Evolutionary conservation across 2,113 vertebrate genomes (phyloP).

Genomic region (Barbus barbus): DNA sequence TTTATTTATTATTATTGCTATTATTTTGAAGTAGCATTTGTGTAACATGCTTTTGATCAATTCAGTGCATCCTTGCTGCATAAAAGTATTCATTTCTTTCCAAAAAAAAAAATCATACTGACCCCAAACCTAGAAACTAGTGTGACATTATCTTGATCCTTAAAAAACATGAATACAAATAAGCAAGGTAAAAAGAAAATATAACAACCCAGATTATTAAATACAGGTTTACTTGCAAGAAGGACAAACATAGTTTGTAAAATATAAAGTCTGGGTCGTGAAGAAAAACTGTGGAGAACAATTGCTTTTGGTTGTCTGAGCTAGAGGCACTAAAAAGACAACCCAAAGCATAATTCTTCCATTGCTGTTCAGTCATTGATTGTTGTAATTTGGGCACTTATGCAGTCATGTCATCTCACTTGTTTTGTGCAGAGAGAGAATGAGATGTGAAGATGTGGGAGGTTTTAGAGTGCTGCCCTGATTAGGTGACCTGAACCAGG

Average conservation of each 20-base stretch:
- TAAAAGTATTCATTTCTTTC: no score
- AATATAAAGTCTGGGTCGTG: background rate
- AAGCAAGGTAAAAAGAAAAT: background rate
- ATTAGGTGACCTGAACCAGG: slow-evolving; percentile 6
- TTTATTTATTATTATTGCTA: no score
- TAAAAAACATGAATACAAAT: background rate
- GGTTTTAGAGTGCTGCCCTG: slow-evolving; percentile 28
- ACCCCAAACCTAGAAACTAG: no score
- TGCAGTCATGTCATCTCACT: background rate
- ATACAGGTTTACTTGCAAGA: background rate
- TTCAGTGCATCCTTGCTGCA: no score
- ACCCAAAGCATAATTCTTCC: background rate
- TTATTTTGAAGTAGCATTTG: no score
- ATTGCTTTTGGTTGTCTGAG: background rate
- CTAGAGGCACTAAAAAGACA: background rate
- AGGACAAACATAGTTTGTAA: background rate
- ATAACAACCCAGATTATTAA: background rate
- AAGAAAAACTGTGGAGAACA: background rate
- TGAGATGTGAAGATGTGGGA: slow-evolving; percentile 28
- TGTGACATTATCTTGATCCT: background rate
- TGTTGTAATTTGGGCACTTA: background rate
- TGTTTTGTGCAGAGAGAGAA: slow-evolving; percentile 3
- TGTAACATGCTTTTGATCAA: no score
- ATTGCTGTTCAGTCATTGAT: background rate
- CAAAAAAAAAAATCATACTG: no score